These are phyloP conservation scores for Threskiornis aethiopicus DNA, from an alignment of 2,797 vertebrate genomes.

Conservation along the genomic window DNA sequence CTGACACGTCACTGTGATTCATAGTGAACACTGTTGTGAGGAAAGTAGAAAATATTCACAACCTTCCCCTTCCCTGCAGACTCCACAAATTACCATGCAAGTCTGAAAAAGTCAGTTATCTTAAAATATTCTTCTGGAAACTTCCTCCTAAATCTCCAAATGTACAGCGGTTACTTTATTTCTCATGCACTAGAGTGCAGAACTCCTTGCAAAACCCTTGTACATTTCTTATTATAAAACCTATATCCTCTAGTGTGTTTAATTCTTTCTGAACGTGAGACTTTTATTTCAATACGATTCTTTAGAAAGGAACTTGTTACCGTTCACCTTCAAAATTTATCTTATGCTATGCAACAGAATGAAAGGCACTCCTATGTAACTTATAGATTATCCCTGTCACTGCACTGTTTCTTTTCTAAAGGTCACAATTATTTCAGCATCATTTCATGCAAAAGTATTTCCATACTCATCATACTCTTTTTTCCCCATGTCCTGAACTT, in stretches of 20 bases:
- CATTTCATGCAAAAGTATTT: background rate
- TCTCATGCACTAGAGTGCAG: background rate
- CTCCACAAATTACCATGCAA: background rate
- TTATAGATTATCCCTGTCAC: background rate
- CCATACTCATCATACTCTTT: background rate
- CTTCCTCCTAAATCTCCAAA: background rate
- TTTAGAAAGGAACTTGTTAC: background rate
- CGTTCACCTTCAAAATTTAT: background rate
- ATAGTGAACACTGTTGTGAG: background rate
- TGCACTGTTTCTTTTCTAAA: background rate
- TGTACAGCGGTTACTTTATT: background rate
- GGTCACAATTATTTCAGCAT: background rate
- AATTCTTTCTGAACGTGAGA: background rate
- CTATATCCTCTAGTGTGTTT: background rate
- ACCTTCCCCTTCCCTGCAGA: background rate
- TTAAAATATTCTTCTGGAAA: background rate
- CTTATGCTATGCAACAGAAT: background rate
- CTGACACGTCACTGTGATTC: background rate
- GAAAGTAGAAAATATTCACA: background rate
- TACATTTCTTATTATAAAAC: background rate
- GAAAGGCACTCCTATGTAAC: background rate
- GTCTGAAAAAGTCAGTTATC: background rate
- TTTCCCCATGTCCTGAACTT: background rate
- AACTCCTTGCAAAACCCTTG: background rate
- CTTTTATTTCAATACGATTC: background rate